Evolutionary conservation across 2,888 invertebrate species (phyloP).

Genomic region (Eristalis arbustorum): DNA sequence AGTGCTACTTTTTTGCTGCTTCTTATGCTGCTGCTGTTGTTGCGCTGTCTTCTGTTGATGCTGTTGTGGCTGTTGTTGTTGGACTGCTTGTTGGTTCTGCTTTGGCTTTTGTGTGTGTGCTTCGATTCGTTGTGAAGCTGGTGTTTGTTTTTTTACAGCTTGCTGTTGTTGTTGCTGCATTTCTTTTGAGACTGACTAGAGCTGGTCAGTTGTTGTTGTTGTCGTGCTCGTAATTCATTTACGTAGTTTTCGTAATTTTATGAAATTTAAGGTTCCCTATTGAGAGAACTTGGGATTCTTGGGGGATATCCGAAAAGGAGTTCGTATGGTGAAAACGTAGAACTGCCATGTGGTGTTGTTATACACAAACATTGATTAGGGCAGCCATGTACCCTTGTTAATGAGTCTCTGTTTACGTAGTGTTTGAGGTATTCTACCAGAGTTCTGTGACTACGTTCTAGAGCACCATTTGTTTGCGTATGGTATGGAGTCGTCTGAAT

Average conservation of each 20-base stretch:
- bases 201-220: too few relatives aligned
- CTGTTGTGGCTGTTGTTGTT: too few relatives aligned
- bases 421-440: background rate
- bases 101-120: too few relatives aligned
- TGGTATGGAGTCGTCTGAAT: background rate
- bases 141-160: too few relatives aligned
- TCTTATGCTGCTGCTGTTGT: too few relatives aligned
- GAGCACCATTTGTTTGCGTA: background rate
- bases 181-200: too few relatives aligned
- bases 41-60: too few relatives aligned
- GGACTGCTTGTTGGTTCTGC: too few relatives aligned
- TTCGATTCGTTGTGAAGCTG: too few relatives aligned
- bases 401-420: too few relatives aligned
- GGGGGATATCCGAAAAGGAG: background rate
- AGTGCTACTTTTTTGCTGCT: too few relatives aligned
- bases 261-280: background rate
- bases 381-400: background rate
- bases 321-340: conserved; percentile 1
- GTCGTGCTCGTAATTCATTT: background rate
- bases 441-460: background rate
- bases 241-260: conserved; percentile 17
- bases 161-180: too few relatives aligned
- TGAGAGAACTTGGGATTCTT: background rate
- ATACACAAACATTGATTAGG: background rate
- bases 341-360: background rate